phyloP scores from a whole-genome alignment of 2,113 vertebrate genomes.

The Lepus europaeus region DNA sequence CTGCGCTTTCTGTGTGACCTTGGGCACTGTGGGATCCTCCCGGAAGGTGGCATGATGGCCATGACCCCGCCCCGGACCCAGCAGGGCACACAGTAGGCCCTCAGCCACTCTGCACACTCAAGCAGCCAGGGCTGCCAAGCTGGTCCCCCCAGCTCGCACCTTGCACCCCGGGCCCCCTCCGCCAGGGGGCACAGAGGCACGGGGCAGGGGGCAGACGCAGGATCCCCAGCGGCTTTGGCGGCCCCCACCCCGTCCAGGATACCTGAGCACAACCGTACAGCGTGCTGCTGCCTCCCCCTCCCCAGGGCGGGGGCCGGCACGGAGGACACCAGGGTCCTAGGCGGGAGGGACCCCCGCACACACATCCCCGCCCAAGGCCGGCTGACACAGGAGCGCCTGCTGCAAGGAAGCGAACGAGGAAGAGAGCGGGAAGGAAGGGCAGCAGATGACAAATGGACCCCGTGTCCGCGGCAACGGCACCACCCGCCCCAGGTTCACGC shows the following conservation, averaged over 20 bases:
- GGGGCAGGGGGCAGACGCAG: not conserved
- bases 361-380: not conserved
- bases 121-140: not conserved
- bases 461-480: slow-evolving; percentile 34
- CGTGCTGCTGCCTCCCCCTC: too few species aligned
- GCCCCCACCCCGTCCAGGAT: not conserved
- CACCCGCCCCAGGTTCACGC: slow-evolving; percentile 16
- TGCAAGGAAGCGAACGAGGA: slow-evolving; percentile 72
- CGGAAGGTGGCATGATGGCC: not conserved
- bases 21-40: not conserved
- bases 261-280: not conserved
- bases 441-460: slow-evolving; percentile 55
- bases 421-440: not conserved
- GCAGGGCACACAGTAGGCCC: not conserved
- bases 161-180: not conserved
- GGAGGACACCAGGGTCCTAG: not conserved
- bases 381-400: not conserved
- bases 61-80: too few species aligned
- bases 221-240: not conserved
- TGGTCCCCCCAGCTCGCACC: not conserved
- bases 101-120: not conserved
- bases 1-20: not conserved
- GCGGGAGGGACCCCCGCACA: too few species aligned
- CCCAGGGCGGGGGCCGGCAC: too few species aligned
- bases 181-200: not conserved